Conservation (phyloP, 2,888 invertebrate species). For the Dimorphilus gyrociliatus region DNA sequence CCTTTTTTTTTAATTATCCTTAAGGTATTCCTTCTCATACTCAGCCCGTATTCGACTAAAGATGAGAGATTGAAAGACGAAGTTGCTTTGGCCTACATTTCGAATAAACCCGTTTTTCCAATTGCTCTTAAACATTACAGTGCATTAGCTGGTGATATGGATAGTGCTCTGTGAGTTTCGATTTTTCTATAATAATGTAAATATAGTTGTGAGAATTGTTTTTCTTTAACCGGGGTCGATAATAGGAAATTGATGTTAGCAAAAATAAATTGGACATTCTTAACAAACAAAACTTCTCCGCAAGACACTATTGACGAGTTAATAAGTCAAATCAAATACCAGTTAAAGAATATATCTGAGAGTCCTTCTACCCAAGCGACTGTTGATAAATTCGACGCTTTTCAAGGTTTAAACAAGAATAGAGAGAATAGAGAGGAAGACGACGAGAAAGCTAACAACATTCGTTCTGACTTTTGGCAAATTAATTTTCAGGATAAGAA, state of each 20-base stretch:
- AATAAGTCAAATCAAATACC: constrained; percentile 10
- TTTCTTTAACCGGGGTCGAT: neutral
- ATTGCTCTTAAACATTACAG: constrained; percentile 13
- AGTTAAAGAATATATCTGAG: constrained; percentile 5
- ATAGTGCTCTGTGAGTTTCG: constrained; percentile 20
- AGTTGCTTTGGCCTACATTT: constrained; percentile 22
- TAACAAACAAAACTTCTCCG: constrained; percentile 15
- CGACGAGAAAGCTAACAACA: neutral
- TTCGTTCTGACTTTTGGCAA: constrained; percentile 18
- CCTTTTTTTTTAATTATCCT: constrained; percentile 1
- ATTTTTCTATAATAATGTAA: neutral
- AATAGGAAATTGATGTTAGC: constrained; percentile 23
- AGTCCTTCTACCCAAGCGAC: no score
- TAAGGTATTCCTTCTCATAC: constrained; percentile 17
- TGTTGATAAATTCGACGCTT: no score
- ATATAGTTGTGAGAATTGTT: neutral
- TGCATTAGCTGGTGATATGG: constrained; percentile 12
- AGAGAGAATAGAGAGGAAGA: constrained; percentile 3
- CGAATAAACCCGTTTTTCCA: constrained; percentile 22
- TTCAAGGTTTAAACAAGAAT: no score
- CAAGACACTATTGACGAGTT: constrained; percentile 12
- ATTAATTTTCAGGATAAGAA: constrained; percentile 14
- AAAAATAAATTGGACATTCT: constrained; percentile 26
- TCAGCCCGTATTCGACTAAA: constrained; percentile 13
- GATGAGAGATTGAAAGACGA: constrained; percentile 17